These are phyloP conservation scores for Typhlichthys eigenmanni DNA, from an alignment of 2,797 vertebrate species.

Conservation along the genomic window DNA sequence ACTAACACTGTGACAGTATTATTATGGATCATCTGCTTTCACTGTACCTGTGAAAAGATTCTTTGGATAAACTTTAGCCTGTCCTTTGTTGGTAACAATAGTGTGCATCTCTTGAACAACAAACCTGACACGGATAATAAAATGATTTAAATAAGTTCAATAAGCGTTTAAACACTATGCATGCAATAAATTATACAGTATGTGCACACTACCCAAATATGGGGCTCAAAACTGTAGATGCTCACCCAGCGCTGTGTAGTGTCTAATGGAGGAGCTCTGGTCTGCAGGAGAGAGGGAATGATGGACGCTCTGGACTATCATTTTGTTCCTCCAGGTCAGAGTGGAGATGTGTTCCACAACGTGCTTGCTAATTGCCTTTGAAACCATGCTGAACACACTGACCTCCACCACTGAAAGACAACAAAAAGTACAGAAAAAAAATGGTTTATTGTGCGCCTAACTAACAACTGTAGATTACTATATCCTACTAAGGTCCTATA, in stretches of 20 bases:
- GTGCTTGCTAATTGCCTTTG: constrained; percentile 77
- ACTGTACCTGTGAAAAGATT: constrained; percentile 80
- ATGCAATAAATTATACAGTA: not conserved
- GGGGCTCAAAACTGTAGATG: not conserved
- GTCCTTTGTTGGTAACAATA: constrained; percentile 87
- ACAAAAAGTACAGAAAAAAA: not conserved
- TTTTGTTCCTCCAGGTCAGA: constrained; percentile 78
- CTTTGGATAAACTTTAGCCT: constrained; percentile 84
- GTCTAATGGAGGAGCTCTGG: constrained; percentile 54
- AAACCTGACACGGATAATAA: constrained; percentile 74
- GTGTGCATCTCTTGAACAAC: constrained; percentile 88
- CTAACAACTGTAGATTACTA: too few species aligned
- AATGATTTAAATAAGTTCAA: not conserved
- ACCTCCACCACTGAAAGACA: constrained; percentile 82
- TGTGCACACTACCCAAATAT: not conserved
- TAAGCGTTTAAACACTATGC: not conserved
- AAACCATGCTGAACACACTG: constrained; percentile 86
- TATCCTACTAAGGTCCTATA: too few species aligned
- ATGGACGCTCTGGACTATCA: constrained; percentile 80
- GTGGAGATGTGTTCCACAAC: constrained; percentile 82
- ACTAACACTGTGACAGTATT: not conserved
- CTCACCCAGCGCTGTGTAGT: constrained; percentile 86
- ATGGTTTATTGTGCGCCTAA: too few species aligned
- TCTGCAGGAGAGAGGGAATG: constrained; percentile 39
- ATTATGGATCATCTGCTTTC: constrained; percentile 1